phyloP scores from a whole-genome alignment of 1,140 invertebrate genomes.

The Trachymyrmex cornetzi region DNA sequence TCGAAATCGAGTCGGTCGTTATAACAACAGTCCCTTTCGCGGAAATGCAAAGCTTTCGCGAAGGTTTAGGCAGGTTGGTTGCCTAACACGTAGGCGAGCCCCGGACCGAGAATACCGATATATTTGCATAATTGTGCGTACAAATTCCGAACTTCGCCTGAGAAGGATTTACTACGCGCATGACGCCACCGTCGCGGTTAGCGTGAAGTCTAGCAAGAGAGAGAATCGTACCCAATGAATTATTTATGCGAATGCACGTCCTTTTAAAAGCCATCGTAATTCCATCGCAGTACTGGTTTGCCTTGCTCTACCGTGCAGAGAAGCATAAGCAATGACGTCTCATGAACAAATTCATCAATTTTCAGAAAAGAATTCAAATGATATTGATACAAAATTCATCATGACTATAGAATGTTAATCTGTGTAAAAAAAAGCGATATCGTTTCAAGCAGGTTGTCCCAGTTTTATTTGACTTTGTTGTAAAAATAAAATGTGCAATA shows the following conservation, averaged over 20 bases:
- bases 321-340: background rate
- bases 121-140: slow-evolving; percentile 85
- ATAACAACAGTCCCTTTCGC: background rate
- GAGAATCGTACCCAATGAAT: slow-evolving; percentile 77
- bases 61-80: slow-evolving; percentile 35
- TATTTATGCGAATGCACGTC: slow-evolving; percentile 81
- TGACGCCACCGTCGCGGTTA: slow-evolving; percentile 55
- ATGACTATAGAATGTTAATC: background rate
- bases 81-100: slow-evolving; percentile 32
- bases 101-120: slow-evolving; percentile 77
- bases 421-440: background rate
- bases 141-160: slow-evolving; percentile 82
- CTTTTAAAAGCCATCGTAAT: slow-evolving; percentile 78
- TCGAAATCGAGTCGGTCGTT: slow-evolving; percentile 48
- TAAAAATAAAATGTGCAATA: background rate
- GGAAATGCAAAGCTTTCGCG: slow-evolving; percentile 38
- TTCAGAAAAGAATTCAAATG: background rate
- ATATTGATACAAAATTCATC: background rate
- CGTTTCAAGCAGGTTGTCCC: background rate
- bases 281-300: slow-evolving; percentile 29
- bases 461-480: background rate
- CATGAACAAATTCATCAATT: slow-evolving; percentile 29
- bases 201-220: slow-evolving; percentile 31
- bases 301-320: background rate
- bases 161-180: slow-evolving; percentile 78